Conservation (phyloP, 2,113 vertebrate genomes). For the Struthio camelus region DNA sequence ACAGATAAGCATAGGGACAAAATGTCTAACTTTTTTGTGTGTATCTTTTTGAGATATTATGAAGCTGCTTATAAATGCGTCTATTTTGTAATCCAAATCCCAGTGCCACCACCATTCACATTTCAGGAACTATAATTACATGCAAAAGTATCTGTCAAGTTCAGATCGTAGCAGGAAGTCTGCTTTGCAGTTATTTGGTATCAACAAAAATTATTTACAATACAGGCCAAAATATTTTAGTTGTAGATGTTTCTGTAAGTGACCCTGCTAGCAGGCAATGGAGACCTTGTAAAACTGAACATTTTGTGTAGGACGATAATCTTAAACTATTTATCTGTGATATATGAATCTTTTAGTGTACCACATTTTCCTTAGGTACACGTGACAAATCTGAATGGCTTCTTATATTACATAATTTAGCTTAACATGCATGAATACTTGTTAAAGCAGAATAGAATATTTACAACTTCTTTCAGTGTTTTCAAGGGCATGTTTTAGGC, state of each 20-base stretch:
- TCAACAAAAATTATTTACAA: not conserved
- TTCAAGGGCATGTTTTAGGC: not conserved
- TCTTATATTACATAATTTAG: not conserved
- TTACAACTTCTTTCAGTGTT: rapidly evolving
- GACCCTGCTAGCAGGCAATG: not conserved
- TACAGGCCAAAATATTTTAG: not conserved
- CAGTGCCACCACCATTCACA: not conserved
- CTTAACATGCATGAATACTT: not conserved
- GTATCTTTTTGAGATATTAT: not conserved
- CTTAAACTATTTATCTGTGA: not conserved
- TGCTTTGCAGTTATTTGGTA: not conserved
- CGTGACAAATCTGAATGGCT: not conserved
- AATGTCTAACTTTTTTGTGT: not conserved
- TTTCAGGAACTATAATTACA: not conserved
- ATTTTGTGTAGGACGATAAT: not conserved
- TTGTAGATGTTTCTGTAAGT: not conserved
- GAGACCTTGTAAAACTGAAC: not conserved
- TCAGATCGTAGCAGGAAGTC: not conserved
- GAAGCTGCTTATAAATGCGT: not conserved
- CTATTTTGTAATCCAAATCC: not conserved
- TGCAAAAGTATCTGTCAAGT: not conserved
- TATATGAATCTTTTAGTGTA: not conserved
- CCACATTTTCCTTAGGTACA: not conserved
- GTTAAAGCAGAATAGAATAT: not conserved
- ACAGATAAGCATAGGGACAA: not conserved